Base-by-base conservation (phyloP, 2,113 vertebrate genomes). In the Chamaea fasciata region DNA sequence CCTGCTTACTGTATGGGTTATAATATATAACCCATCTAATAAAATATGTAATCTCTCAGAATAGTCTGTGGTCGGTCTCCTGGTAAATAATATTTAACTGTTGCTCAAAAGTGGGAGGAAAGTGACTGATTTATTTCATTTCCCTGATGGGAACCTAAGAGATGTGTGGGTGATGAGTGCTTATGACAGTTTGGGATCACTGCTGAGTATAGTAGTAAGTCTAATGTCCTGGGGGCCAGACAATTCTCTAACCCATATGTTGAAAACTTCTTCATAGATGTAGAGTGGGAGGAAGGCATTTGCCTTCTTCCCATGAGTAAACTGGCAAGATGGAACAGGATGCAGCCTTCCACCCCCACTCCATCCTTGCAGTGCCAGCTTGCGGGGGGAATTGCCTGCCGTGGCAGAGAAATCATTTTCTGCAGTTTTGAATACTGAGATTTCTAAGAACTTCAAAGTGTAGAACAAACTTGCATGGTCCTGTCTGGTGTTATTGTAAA, bases 281-380 rank as follows among this genome's bases (percentile, higher is more conserved):
- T 10, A 41, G 76, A 94, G 94, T 93, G 91, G 91, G 91, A 96
- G 81, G 87, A 94, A 90, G 52, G 77, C 87, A 89, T 90, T 88
- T 81, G 19, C 37, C 10, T 49, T 47, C 64, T 82, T 92, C 44
- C 26, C 41, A 3, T 60, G 80, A 63, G 33, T 79, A 60, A 55
- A 47, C 39, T 71, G 52, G 52, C 91, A 92, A 94, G 94, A 89
- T 71, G n/a, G 49, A 93, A 75, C 77, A 95, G 62, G 65, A 82
- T 91, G 70, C n/a, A 94, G 39, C 56, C 47, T 87, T 74, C 64
- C 56, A 83, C 76, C 6, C 83, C 68, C 44, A 60, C 33, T 79
- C 44, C 35, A 35, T 81, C 27, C 39, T 71, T 76, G 22, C 19
- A 77, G 35, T 87, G 47, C 77, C 79, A 86, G 39, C 9, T 71